phyloP scores from a whole-genome alignment of 1,140 invertebrate species.

The Meloidogyne floridensis region DNA sequence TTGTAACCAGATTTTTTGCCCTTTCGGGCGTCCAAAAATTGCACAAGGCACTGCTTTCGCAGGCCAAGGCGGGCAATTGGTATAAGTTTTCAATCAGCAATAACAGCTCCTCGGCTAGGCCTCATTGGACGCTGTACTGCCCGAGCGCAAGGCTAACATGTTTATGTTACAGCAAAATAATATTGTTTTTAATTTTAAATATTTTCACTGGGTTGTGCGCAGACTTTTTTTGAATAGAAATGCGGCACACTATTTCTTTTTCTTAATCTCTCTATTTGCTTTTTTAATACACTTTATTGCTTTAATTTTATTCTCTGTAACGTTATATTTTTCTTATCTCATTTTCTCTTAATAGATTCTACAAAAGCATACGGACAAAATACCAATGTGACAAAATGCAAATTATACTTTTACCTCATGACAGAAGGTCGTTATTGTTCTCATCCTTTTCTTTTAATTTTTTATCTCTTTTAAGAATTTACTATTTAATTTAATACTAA shows the following conservation, averaged over 20 bases:
- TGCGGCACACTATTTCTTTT: background rate
- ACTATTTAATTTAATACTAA: too few relatives aligned
- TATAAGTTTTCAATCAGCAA: slow-evolving; percentile 27
- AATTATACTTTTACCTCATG: too few relatives aligned
- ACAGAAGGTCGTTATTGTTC: too few relatives aligned
- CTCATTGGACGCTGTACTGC: slow-evolving; percentile 22
- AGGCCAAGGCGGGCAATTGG: slow-evolving; percentile 23
- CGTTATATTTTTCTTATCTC: background rate
- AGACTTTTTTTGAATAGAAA: background rate
- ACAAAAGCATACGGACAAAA: background rate
- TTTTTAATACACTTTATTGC: too few relatives aligned
- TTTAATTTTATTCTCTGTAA: background rate
- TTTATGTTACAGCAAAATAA: background rate
- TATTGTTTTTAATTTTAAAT: background rate
- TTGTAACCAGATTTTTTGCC: slow-evolving; percentile 1
- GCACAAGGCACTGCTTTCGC: slow-evolving; percentile 20
- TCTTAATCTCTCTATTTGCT: background rate
- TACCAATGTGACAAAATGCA: too few relatives aligned
- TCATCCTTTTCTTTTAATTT: too few relatives aligned
- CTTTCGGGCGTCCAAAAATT: slow-evolving; percentile 18
- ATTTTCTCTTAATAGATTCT: background rate
- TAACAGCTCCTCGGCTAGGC: slow-evolving; percentile 23
- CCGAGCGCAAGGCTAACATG: slow-evolving; percentile 16
- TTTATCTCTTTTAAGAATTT: too few relatives aligned
- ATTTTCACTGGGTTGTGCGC: background rate